Evolutionary conservation across 2,797 vertebrate genomes (phyloP).

Genomic region (Basileuterus tristriatus): DNA sequence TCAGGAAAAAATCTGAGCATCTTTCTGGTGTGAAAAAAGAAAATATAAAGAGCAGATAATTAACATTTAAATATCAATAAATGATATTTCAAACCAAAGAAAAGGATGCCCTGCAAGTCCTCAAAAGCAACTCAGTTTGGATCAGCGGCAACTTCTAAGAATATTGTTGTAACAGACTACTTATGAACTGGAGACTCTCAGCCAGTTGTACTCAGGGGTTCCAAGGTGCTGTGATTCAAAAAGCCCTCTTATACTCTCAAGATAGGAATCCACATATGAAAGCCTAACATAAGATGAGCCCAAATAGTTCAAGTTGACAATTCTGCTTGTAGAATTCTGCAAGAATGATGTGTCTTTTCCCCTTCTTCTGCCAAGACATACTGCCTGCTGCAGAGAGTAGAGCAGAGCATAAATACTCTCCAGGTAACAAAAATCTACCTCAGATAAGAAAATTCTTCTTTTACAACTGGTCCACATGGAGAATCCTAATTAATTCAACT

Average conservation of each 20-base stretch:
- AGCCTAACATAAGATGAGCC: neutral
- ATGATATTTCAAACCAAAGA: neutral
- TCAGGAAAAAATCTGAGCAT: neutral
- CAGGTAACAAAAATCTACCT: neutral
- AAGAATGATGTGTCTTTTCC: neutral
- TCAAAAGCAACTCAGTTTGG: neutral
- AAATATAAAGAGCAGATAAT: neutral
- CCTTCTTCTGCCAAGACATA: accelerated
- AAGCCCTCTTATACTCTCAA: neutral
- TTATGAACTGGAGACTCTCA: neutral
- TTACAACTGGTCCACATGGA: neutral
- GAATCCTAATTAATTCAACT: neutral
- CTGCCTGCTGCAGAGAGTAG: neutral
- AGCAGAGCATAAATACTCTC: neutral
- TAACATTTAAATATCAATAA: neutral
- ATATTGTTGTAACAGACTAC: neutral
- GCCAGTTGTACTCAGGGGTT: neutral
- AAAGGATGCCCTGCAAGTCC: neutral
- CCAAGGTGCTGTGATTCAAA: neutral
- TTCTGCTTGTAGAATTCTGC: neutral
- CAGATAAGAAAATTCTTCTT: neutral
- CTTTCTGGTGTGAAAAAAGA: neutral
- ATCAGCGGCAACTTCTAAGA: neutral
- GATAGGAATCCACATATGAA: neutral
- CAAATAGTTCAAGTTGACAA: accelerated